Evolutionary conservation across 2,113 vertebrate species (phyloP), one percentile per base, ranked within the genome.

Genomic region (Passer domesticus): DNA sequence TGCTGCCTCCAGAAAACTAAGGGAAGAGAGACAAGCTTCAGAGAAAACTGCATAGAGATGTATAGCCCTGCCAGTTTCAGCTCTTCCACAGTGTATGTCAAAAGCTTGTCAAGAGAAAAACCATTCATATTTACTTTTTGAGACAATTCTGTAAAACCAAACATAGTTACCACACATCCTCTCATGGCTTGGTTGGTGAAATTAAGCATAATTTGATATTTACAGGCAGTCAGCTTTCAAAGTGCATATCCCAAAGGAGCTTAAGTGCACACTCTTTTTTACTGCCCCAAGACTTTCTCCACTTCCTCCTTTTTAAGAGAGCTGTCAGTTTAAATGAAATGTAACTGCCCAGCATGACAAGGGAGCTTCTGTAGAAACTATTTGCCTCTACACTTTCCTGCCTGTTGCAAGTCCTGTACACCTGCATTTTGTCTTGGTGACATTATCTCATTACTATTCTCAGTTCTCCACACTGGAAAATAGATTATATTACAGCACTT

Each of bases 361-460:
- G 25, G 39, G 31, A 82, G 35, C 66, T 70, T 87, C 87, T 82
- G 13, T 55, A n/a, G 73, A 78, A 87, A 72, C 18, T 52, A 27
- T 81, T 87, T 84, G 14, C 60, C 28, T 85, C 23, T 75, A 55
- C 13, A 13, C 14, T 89, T 86, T 67, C n/a, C 25, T 55, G 66
- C 27, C 60, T 63, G 21, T 63, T 91, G 69, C 73, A 94, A 30
- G 30, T 83, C 27, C 62, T 39, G 35, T 55, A 82, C 10, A 43
- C 41, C 56, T 68, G 60, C 27, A 33, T 78, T 95, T 94, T 89
- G 13, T 89, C 69, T 72, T 82, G 28, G 28, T 89, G 81, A 84
- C 66, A 83, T 90, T 33, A 55, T 74, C n/a, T 84, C 23, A 3
- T 75, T 41, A 47, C 8, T 75, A 18, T 67, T 81, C n/a, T 82